Percentiles rank a stretch among this genome's conserved stretches.
Evolutionary conservation across 2,113 vertebrate genomes (phyloP).

Genomic region (Sorex fumeus): DNA sequence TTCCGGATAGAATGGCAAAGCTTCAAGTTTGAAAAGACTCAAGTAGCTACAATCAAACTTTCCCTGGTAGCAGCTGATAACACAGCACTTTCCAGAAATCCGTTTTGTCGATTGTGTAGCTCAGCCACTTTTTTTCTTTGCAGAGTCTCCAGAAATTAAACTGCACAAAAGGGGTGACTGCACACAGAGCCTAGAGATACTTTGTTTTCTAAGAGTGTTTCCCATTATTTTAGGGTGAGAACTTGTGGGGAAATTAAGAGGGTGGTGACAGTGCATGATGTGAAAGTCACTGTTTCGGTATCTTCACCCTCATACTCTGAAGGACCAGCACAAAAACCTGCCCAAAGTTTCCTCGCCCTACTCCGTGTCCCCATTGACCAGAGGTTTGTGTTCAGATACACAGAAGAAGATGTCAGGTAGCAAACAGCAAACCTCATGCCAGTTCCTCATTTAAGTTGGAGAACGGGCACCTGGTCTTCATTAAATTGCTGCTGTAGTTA

Average conservation of each 20-base stretch:
- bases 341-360: background rate
- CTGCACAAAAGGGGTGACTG: background rate
- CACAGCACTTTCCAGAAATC: conserved; percentile 42
- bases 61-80: conserved; percentile 75
- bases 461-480: conserved; percentile 93
- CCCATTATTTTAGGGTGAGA: background rate
- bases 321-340: background rate
- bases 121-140: conserved; percentile 47
- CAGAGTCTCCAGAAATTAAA: background rate
- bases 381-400: background rate
- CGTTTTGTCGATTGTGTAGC: conserved; percentile 33
- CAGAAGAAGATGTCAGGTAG: conserved; percentile 67
- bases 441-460: conserved; percentile 85
- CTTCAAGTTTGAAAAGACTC: conserved; percentile 78
- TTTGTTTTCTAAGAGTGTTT: background rate
- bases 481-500: conserved; percentile 91
- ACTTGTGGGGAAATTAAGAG: background rate
- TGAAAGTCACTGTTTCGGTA: background rate
- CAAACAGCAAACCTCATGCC: conserved; percentile 84
- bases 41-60: conserved; percentile 62
- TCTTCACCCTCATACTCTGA: background rate
- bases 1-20: conserved; percentile 77
- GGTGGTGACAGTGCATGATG: background rate
- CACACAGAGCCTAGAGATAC: background rate
- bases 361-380: background rate